Base-by-base conservation (phyloP, 2,113 vertebrate species). In the Albula goreensis region DNA sequence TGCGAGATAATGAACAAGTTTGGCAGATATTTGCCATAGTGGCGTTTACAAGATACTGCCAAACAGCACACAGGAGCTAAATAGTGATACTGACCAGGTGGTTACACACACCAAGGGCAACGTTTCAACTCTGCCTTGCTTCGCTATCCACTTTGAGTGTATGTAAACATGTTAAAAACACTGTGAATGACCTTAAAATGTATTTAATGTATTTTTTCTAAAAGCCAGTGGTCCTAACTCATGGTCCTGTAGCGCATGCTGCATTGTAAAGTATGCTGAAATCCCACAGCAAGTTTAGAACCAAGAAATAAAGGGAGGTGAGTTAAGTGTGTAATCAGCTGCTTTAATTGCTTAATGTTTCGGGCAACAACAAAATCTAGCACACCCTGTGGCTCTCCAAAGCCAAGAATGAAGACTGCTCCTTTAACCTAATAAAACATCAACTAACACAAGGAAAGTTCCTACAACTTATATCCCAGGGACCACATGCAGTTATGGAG, bases 1-100 rank as follows among this genome's bases (percentile, higher is more conserved):
- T 56, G 31, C 84, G 84, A 49, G 15, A 85, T 81, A 86, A 87
- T 88, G 87, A 87, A 82, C 78, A 81, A 86, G 13, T 11, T 74
- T n/a, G 86, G 60, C 79, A 49, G 83, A 31, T 81, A 85, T 87
- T 82, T 77, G 41, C 83, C 78, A 25, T 52, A 12, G 60, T 77
- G 52, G 10, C 56, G 79, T 50, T 74, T 74, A 87, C 41, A 85
- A 11, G 53, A 74, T 11, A 25, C 60, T 78, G 66, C 63, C 86
- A 80, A 49, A 60, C 83, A 53, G 78, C 50, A 70, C 52, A 49
- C 51, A 74, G 83, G 25, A 52, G 83, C 50, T 56, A 66, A 50
- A 25, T 49, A 49, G 52, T 25, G 25, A 41, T 22, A n/a, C 63
- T 3, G 8, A 9, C 7, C 63, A n/a, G 11, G 63, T 13, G 63